Evolutionary conservation across 2,888 invertebrate genomes (phyloP).

Genomic region (Petrophora chlorosata): DNA sequence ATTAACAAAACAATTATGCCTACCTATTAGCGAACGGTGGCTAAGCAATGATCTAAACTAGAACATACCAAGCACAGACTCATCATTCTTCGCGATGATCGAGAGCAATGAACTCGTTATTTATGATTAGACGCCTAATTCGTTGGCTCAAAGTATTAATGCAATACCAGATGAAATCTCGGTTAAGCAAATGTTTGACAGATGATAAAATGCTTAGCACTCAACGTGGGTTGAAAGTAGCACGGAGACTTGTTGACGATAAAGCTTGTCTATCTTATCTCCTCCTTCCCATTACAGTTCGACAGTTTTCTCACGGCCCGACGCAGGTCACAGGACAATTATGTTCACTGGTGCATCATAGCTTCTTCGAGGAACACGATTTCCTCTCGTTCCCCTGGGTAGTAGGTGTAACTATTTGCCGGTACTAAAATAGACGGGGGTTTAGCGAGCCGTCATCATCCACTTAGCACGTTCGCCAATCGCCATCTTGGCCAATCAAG

Average conservation of each 20-base stretch:
- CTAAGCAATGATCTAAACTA: slow-evolving; percentile 53
- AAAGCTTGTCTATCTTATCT: slow-evolving; percentile 61
- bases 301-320: slow-evolving; percentile 44
- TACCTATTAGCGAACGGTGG: slow-evolving; percentile 61
- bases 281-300: slow-evolving; percentile 40
- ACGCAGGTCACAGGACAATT: slow-evolving; percentile 8
- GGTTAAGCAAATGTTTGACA: slow-evolving; percentile 70
- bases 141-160: slow-evolving; percentile 45
- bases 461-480: slow-evolving; percentile 75
- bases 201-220: slow-evolving; percentile 60
- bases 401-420: slow-evolving; percentile 27
- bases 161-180: slow-evolving; percentile 59
- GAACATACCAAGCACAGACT: slow-evolving; percentile 22
- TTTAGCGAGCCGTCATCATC: slow-evolving; percentile 67
- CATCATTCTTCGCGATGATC: slow-evolving; percentile 23
- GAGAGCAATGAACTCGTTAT: slow-evolving; percentile 36
- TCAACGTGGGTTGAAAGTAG: slow-evolving; percentile 59
- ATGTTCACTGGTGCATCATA: slow-evolving; percentile 3
- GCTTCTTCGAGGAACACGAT: slow-evolving; percentile 32
- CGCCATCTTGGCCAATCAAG: slow-evolving; percentile 77
- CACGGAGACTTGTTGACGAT: slow-evolving; percentile 56
- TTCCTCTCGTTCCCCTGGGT: slow-evolving; percentile 4
- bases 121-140: slow-evolving; percentile 40
- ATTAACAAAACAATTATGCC: slow-evolving; percentile 75
- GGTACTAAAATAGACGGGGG: slow-evolving; percentile 52